These are phyloP conservation scores for Oxygymnocypris stewartii DNA, from an alignment of 2,113 vertebrate genomes.

Conservation along the genomic window DNA sequence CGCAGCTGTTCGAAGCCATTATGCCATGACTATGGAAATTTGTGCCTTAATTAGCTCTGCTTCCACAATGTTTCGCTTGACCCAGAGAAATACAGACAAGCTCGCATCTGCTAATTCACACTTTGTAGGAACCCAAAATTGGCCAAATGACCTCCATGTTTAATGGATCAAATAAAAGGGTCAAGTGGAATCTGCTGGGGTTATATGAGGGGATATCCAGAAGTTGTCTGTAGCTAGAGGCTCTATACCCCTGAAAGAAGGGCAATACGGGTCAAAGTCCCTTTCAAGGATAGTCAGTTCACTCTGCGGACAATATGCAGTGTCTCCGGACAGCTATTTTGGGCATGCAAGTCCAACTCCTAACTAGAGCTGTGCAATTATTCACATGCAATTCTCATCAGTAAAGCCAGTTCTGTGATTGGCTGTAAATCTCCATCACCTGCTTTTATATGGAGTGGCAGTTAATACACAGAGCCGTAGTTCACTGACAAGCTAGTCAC, in stretches of 20 bases:
- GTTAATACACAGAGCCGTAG: no score
- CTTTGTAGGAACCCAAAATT: constrained; percentile 48
- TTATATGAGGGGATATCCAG: constrained; percentile 56
- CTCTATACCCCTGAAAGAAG: not conserved
- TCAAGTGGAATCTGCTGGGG: constrained; percentile 50
- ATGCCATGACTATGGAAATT: constrained; percentile 63
- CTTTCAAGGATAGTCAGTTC: not conserved
- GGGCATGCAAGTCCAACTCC: not conserved
- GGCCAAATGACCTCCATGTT: constrained; percentile 57
- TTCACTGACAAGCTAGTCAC: no score
- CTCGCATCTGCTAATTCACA: constrained; percentile 49
- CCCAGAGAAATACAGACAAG: constrained; percentile 56
- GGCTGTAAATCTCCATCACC: no score
- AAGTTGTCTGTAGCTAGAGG: constrained; percentile 43
- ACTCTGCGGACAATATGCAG: not conserved
- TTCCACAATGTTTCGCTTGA: constrained; percentile 45
- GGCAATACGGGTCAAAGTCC: constrained; percentile 17
- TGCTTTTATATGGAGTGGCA: no score
- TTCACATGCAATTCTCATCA: no score
- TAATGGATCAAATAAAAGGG: constrained; percentile 50
- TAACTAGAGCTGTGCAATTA: not conserved
- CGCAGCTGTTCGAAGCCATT: constrained; percentile 61
- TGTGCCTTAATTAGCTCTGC: constrained; percentile 63
- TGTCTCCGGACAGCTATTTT: not conserved
- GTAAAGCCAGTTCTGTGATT: no score